A percentile compares a stretch with the other conserved stretches of the same genome.
phyloP scores from a whole-genome alignment of 2,797 vertebrate genomes.

The Myripristis murdjan region DNA sequence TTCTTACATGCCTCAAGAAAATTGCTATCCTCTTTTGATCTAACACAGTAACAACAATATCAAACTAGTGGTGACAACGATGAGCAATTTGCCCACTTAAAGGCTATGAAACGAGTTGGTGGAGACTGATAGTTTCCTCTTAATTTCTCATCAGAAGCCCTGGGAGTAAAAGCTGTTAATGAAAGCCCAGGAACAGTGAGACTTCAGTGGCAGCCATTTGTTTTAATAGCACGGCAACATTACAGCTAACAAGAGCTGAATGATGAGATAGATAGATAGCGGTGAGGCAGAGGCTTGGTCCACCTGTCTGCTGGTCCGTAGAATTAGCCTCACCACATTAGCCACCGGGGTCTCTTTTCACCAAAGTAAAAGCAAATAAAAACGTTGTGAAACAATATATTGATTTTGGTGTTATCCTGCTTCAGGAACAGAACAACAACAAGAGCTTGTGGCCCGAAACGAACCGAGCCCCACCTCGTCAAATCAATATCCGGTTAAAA shows the following conservation, averaged over 20 bases:
- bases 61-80: conserved; percentile 41
- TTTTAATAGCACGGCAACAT: conserved; percentile 21
- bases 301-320: background rate
- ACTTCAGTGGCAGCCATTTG: conserved; percentile 11
- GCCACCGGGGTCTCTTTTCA: conserved; percentile 25
- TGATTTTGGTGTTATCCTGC: conserved; percentile 65
- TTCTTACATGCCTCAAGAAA: background rate
- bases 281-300: conserved; percentile 1
- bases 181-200: conserved; percentile 8
- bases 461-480: conserved; percentile 56
- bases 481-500: conserved; percentile 73
- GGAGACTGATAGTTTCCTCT: conserved; percentile 16
- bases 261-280: background rate
- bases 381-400: conserved; percentile 64
- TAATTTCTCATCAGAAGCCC: conserved; percentile 41
- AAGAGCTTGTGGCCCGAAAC: conserved; percentile 50
- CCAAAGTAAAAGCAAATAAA: conserved; percentile 57
- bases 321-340: conserved; percentile 6
- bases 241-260: background rate
- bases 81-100: conserved; percentile 28
- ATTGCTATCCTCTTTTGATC: conserved; percentile 17
- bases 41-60: conserved; percentile 18
- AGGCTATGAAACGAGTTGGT: conserved; percentile 12
- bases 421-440: conserved; percentile 47
- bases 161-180: conserved; percentile 39